Evolutionary conservation across 2,113 vertebrate genomes (phyloP), one percentile per base, ranked within the genome.

Genomic region (Mesitornis unicolor): DNA sequence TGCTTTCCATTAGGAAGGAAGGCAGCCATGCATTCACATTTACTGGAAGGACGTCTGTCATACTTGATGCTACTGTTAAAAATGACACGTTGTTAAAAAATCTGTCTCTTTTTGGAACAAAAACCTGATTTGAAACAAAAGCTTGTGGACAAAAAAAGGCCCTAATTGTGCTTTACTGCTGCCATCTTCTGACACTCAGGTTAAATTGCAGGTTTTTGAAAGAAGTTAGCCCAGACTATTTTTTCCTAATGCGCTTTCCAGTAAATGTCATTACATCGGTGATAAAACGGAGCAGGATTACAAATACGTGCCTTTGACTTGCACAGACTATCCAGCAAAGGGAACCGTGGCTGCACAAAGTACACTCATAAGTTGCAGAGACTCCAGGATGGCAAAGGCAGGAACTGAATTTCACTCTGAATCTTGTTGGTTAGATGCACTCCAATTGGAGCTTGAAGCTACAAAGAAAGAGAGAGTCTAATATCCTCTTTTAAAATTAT

Each of bases 151-250:
- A 79, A 74, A 51, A n/a, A 81, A 43, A 8, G 5, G 28, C 6
- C 20, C 3, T 61, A 87, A 79, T 13, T 48, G 8, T 87, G 97
- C 88, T 93, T 96, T 94, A 74, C 78, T 97, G 94, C 97, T 97
- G 97, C 97, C 97, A 97, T 94, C 97, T 97, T 77, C 95, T 67
- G 97, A 93, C 85, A 65, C 2, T 1, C 12, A 38, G 16, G 7
- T 73, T 71, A 77, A 89, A 95, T 29, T 93, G 69, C 97, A 97
- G 40, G 29, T 5, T 33, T 70, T 79, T 60, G 13, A 56, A 60
- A 29, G 36, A 38, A 56, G 82, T 8, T 2, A 38, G 16, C 8
- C 10, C 16, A 5, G 28, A 8, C 8, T 38, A 4, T 9, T 56
- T 65, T 40, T 17, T 35, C 38, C 31, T 31, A 7, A 56, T 7